These are phyloP conservation scores for Bibio marci DNA, from an alignment of 2,888 invertebrate genomes.

Conservation along the genomic window DNA sequence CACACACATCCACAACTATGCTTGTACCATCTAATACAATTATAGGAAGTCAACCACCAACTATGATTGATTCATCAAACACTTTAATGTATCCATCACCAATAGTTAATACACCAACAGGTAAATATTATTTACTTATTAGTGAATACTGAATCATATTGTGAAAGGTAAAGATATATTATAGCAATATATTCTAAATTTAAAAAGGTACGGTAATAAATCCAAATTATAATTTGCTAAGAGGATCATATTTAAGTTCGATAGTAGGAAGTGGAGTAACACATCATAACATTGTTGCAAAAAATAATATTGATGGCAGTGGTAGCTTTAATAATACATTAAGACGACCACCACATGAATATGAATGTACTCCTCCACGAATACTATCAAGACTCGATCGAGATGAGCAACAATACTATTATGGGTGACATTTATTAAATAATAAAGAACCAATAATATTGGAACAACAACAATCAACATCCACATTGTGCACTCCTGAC, in stretches of 20 bases:
- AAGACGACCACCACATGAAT: slow-evolving; percentile 18
- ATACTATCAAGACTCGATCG: slow-evolving; percentile 11
- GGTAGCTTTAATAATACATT: slow-evolving; percentile 25
- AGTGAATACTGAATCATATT: no score
- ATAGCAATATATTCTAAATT: no score
- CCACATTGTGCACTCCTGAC: slow-evolving; percentile 16
- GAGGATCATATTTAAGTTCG: not conserved
- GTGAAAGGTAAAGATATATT: no score
- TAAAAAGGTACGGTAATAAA: no score
- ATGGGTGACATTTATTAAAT: slow-evolving; percentile 28
- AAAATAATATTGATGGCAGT: slow-evolving; percentile 24
- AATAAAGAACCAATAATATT: slow-evolving; percentile 8
- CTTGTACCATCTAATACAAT: slow-evolving; percentile 21
- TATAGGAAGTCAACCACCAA: slow-evolving; percentile 9
- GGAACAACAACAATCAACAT: slow-evolving; percentile 9
- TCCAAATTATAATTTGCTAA: not conserved
- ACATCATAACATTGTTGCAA: no score
- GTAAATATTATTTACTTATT: no score
- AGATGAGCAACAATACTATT: slow-evolving; percentile 18
- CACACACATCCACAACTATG: slow-evolving; percentile 21
- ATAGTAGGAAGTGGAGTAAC: slow-evolving; percentile 16
- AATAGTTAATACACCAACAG: slow-evolving; percentile 2
- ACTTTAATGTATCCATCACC: slow-evolving; percentile 9
- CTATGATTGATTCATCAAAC: slow-evolving; percentile 9
- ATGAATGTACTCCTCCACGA: slow-evolving; percentile 23